Percentiles rank a stretch among this genome's conserved stretches.
phyloP scores from a whole-genome alignment of 2,113 vertebrate genomes.

The Marmota monax region DNA sequence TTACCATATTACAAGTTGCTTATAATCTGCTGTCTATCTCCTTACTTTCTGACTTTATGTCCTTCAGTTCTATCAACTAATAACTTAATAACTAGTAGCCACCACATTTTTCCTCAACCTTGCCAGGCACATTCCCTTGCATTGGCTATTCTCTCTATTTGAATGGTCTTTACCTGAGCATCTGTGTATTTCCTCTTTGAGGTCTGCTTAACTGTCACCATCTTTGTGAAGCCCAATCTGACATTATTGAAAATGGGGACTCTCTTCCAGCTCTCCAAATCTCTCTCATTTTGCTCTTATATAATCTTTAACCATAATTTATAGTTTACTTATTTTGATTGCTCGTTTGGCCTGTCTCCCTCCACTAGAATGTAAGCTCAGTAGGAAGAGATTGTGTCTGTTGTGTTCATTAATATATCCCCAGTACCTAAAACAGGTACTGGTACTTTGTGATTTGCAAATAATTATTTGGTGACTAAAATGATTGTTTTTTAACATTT shows the following conservation, averaged over 20 bases:
- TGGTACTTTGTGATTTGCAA: neutral
- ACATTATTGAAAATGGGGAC: constrained; percentile 6
- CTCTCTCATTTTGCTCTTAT: neutral
- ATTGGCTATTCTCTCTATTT: neutral
- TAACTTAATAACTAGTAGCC: neutral
- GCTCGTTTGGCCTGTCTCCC: neutral
- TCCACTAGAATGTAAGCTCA: neutral
- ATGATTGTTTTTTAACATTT: constrained; percentile 23
- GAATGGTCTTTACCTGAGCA: neutral
- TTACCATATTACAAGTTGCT: neutral
- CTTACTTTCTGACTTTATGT: neutral
- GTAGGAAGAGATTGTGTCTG: neutral
- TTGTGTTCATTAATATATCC: neutral
- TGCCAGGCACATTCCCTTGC: neutral
- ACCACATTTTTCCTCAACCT: neutral
- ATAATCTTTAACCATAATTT: neutral
- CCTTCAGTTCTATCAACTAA: neutral
- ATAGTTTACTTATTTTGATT: neutral
- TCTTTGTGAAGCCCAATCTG: neutral
- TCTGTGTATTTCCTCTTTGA: neutral
- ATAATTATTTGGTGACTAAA: neutral
- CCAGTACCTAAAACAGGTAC: neutral
- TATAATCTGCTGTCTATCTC: neutral
- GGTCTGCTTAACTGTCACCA: neutral
- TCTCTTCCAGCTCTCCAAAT: neutral